phyloP scores from a whole-genome alignment of 1,140 invertebrate genomes.

The Trichomalopsis sarcophagae region DNA sequence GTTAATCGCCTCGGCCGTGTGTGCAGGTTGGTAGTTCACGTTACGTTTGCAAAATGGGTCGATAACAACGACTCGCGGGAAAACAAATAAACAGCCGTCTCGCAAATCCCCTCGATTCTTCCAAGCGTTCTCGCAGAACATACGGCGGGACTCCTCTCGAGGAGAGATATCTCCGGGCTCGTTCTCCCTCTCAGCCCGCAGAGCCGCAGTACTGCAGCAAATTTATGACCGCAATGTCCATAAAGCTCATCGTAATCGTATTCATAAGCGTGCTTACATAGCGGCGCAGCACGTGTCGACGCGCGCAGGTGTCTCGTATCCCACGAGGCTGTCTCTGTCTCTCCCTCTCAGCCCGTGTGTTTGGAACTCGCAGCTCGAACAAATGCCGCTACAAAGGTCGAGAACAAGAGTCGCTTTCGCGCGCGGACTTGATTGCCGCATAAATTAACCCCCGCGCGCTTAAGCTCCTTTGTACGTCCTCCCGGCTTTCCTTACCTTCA shows the following conservation, averaged over 20 bases:
- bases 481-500: not conserved
- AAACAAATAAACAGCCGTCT: not conserved
- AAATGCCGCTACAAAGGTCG: constrained; percentile 32
- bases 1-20: not conserved
- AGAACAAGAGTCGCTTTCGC: not conserved
- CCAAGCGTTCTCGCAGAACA: not conserved
- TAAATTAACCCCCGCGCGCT: constrained; percentile 18
- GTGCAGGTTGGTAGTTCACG: not conserved
- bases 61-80: not conserved
- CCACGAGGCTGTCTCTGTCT: constrained; percentile 43
- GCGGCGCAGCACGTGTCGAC: constrained; percentile 10
- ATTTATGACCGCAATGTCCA: constrained; percentile 56
- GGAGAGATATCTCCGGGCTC: not conserved
- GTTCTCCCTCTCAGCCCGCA: not conserved
- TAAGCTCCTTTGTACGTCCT: not conserved
- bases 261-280: constrained; percentile 58
- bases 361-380: constrained; percentile 51
- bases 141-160: not conserved
- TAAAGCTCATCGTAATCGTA: constrained; percentile 63
- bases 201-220: not conserved
- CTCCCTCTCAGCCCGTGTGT: not conserved
- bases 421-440: constrained; percentile 29
- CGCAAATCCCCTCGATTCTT: not conserved
- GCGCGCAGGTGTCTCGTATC: constrained; percentile 58
- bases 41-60: not conserved